Conservation (phyloP, 2,113 vertebrate genomes). For the Riparia riparia region DNA sequence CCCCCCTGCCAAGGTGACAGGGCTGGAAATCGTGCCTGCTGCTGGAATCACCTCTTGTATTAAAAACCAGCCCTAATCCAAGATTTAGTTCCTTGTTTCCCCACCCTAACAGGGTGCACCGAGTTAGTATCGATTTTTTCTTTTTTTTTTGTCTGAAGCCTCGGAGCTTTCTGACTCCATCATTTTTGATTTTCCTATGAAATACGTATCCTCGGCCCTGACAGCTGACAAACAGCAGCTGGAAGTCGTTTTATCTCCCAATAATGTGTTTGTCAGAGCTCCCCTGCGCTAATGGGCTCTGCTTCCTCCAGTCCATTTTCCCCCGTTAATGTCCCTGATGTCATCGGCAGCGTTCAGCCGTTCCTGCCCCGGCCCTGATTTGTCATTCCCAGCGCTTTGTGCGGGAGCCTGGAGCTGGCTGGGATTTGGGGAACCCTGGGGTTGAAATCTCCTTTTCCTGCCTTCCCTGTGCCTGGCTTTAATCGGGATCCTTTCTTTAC, state of each 20-base stretch:
- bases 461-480: neutral
- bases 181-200: constrained; percentile 89
- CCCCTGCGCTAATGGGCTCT: constrained; percentile 81
- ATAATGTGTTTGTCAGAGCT: constrained; percentile 87
- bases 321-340: constrained; percentile 78
- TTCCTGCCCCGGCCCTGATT: constrained; percentile 41
- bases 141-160: constrained; percentile 71
- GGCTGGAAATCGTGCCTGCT: neutral
- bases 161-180: constrained; percentile 82
- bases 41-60: neutral
- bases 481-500: neutral
- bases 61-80: neutral
- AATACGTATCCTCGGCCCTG: constrained; percentile 84
- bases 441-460: neutral
- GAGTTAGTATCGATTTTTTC: constrained; percentile 78
- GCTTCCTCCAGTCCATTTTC: constrained; percentile 63
- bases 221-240: constrained; percentile 91
- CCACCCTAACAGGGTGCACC: constrained; percentile 23
- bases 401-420: neutral
- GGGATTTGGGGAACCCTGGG: neutral
- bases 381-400: constrained; percentile 56
- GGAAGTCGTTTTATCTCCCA: constrained; percentile 87
- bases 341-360: constrained; percentile 47
- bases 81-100: constrained; percentile 72
- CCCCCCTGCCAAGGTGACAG: neutral